Evolutionary conservation across 2,888 invertebrate species (phyloP), one percentile per base, ranked within the genome.

Genomic region (Boloria euphrosyne): DNA sequence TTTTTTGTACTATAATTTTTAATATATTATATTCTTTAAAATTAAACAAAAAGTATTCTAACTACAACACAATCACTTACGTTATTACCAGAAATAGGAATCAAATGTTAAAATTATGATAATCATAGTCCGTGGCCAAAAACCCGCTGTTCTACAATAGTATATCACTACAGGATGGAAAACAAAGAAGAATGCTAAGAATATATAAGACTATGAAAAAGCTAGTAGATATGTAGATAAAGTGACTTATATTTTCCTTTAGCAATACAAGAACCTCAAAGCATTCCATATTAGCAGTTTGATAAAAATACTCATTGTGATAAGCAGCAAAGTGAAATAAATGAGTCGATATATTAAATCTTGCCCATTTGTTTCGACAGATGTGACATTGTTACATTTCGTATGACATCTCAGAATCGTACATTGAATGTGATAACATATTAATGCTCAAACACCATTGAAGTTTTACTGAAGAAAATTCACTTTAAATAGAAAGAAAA

Each of bases 321-420:
- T 63, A 59, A 52, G 58, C 51, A 60, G 17, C 59, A 64, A 50
- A 59, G 38, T 6, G 46, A 59, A 65, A 59, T 65, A 65, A 65
- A 59, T 47, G 64, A 59, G 58, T 53, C 59, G 50, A 65, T 65
- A 53, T 65, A 65, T 65, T 52, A 65, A 59, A 65, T 65, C 65
- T 55, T 49, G 27, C 53, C 54, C 61, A 65, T 65, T 65, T 50
- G 60, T 55, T 65, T 60, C 61, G 44, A 46, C 65, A 61, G 65
- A 61, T 61, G 60, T 65, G 61, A 18, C 62, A 3, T 22, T 64
- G 52, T 65, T 58, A 65, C 64, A 59, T 65, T 58, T 51, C 46
- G 18, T 59, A 65, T 22, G 64, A 59, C 59, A 65, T 17, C 58
- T 47, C 52, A 44, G 52, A 59, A 53, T 59, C 59, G 17, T 31